phyloP scores from a whole-genome alignment of 2,888 invertebrate species.

The Lutraria lutraria region DNA sequence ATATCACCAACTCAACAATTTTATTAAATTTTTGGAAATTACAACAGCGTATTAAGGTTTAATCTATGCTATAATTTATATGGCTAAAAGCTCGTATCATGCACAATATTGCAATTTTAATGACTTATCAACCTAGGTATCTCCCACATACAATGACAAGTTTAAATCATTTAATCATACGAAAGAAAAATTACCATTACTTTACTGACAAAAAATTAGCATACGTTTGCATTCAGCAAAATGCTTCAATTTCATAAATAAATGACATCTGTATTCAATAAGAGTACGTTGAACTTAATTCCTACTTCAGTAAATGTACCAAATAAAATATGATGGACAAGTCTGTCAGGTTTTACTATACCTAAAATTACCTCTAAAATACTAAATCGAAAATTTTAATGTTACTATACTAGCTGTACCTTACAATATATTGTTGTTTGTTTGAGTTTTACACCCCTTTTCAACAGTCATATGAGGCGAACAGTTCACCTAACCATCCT shows the following conservation, averaged over 20 bases:
- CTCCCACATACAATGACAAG: background rate
- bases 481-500: no score
- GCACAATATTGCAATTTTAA: slow-evolving; percentile 6
- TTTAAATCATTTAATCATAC: background rate
- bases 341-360: no score
- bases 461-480: no score
- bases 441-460: no score
- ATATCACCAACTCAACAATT: background rate
- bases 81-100: background rate
- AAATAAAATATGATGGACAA: no score
- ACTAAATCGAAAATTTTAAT: no score
- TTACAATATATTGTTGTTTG: no score
- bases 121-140: background rate
- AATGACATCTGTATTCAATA: background rate
- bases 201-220: background rate
- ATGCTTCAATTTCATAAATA: background rate
- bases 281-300: background rate
- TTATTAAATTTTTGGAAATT: background rate
- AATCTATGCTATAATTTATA: background rate
- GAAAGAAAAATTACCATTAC: background rate
- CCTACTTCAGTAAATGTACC: background rate
- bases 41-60: background rate
- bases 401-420: no score
- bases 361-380: no score
- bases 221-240: background rate